Conservation (phyloP, 2,113 vertebrate genomes). For the Microcebus ravelobensis region DNA sequence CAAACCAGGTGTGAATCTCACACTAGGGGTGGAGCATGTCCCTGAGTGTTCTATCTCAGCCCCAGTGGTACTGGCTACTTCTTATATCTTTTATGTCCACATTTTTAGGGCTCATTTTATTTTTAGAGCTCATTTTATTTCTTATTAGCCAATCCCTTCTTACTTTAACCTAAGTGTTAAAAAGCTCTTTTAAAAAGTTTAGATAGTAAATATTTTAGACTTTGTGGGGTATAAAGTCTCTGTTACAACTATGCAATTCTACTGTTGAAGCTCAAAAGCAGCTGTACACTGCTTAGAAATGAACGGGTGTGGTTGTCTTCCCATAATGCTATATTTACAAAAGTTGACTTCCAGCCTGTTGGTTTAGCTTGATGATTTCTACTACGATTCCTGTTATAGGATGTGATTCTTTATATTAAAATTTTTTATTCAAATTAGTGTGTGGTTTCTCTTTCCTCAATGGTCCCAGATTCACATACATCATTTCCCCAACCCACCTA, state of each 20-base stretch:
- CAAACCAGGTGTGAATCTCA: neutral
- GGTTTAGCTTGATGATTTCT: neutral
- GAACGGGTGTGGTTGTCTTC: neutral
- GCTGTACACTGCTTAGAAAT: neutral
- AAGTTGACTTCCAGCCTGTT: neutral
- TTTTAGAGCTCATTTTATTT: neutral
- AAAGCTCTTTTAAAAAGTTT: neutral
- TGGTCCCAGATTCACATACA: neutral
- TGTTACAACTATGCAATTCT: neutral
- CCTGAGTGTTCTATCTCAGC: neutral
- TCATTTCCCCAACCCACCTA: accelerated
- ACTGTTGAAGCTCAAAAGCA: neutral
- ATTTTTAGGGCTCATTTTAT: neutral
- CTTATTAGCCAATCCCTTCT: neutral
- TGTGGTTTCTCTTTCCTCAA: neutral
- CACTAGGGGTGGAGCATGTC: neutral
- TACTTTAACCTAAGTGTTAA: neutral
- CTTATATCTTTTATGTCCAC: neutral
- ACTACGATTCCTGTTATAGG: neutral
- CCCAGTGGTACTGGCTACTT: neutral
- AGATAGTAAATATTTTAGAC: neutral
- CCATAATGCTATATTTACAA: neutral
- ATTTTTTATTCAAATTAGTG: neutral
- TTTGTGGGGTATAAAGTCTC: neutral
- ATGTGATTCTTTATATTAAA: neutral